A percentile compares a stretch with the other conserved stretches of the same genome.
phyloP scores from a whole-genome alignment of 2,113 vertebrate genomes.

The Taxidea taxus region DNA sequence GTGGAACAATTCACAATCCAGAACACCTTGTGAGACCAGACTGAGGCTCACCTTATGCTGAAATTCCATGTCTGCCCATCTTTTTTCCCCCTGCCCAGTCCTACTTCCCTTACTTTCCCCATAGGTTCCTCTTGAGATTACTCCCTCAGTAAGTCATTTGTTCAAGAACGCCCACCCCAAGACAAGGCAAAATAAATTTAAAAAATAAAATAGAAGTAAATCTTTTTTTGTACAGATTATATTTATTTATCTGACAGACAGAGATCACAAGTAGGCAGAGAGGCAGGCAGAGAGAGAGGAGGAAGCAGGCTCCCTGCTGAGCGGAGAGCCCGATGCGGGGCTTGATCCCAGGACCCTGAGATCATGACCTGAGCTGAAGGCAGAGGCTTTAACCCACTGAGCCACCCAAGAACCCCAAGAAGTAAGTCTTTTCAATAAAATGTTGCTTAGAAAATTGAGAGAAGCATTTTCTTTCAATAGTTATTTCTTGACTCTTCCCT shows the following conservation, averaged over 20 bases:
- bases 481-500: not conserved
- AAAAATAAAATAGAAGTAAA: not conserved
- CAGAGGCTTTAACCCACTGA: no score
- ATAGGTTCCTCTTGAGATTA: not conserved
- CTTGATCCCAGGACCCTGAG: no score
- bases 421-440: not conserved
- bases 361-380: no score
- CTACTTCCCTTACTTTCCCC: not conserved
- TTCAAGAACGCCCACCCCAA: not conserved
- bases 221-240: not conserved
- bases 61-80: not conserved
- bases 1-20: not conserved
- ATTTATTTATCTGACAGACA: no score
- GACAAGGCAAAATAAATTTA: not conserved
- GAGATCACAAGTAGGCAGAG: no score
- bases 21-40: not conserved
- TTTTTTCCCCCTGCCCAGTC: not conserved
- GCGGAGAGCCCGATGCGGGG: no score
- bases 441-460: not conserved
- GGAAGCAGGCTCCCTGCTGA: no score
- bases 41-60: not conserved
- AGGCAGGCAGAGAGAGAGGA: no score
- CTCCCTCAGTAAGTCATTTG: not conserved
- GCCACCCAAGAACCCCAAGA: not conserved
- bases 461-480: not conserved